Evolutionary conservation across 1,140 invertebrate genomes (phyloP).

Genomic region (Meloidogyne hapla): DNA sequence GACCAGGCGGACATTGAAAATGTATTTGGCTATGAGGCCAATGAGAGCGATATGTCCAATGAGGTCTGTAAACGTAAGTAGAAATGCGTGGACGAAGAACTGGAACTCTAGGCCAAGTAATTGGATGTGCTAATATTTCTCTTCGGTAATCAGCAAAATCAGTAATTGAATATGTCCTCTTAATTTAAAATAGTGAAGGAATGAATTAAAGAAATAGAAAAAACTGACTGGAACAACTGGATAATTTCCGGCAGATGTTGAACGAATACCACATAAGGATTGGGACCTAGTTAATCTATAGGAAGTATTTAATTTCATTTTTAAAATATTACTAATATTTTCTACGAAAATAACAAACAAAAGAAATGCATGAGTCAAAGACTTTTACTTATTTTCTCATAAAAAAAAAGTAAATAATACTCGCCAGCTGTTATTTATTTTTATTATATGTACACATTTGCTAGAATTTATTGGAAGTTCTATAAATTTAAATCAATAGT

Average conservation of each 20-base stretch:
- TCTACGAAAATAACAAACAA: neutral
- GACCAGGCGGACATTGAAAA: slow-evolving; percentile 13
- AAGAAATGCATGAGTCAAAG: neutral
- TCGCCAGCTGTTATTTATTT: too few relatives aligned
- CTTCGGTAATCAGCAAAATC: slow-evolving; percentile 21
- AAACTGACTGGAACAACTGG: slow-evolving; percentile 25
- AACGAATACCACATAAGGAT: slow-evolving; percentile 22
- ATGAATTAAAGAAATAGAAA: neutral
- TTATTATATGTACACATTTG: too few relatives aligned
- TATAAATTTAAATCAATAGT: too few relatives aligned
- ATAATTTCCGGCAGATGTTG: slow-evolving; percentile 25
- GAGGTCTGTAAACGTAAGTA: slow-evolving; percentile 18
- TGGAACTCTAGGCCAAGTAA: slow-evolving; percentile 20
- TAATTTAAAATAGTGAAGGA: neutral
- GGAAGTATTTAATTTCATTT: slow-evolving; percentile 16
- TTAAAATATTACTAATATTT: neutral
- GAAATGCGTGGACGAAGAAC: slow-evolving; percentile 5
- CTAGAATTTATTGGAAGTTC: too few relatives aligned
- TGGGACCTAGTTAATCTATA: slow-evolving; percentile 20
- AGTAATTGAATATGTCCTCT: slow-evolving; percentile 21
- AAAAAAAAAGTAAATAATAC: too few relatives aligned
- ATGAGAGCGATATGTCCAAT: slow-evolving; percentile 28
- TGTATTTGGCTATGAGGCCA: slow-evolving; percentile 18
- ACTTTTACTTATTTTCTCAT: too few relatives aligned
- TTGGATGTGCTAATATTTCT: slow-evolving; percentile 24